These are phyloP conservation scores for Trissolcus japonicus DNA, from an alignment of 2,888 invertebrate species.

Conservation along the genomic window DNA sequence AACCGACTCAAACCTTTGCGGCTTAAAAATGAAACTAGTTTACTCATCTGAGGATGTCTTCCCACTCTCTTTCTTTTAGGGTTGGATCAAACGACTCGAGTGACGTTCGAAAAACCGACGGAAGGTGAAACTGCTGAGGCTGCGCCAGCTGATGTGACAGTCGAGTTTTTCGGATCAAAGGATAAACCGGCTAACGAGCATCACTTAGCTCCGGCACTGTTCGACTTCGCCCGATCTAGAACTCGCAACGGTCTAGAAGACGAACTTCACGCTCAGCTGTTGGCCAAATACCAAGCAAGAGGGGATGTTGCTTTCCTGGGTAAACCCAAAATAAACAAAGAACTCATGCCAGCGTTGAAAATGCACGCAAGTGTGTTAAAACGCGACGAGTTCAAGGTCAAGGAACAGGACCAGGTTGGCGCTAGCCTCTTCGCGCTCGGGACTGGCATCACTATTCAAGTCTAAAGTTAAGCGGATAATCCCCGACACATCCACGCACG, in stretches of 20 bases:
- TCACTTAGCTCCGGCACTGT: neutral
- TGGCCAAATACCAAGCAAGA: neutral
- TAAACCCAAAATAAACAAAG: neutral
- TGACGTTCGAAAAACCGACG: neutral
- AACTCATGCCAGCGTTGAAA: constrained; percentile 1
- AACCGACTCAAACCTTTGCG: constrained; percentile 8
- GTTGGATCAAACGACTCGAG: neutral
- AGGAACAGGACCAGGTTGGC: neutral
- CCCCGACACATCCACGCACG: neutral
- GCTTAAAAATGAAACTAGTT: neutral
- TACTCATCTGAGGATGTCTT: neutral
- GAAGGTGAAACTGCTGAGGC: neutral
- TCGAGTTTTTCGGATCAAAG: neutral
- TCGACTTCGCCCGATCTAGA: neutral
- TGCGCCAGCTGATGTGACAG: neutral
- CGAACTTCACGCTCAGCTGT: neutral
- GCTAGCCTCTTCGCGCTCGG: neutral
- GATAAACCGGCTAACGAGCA: neutral
- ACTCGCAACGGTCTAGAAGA: neutral
- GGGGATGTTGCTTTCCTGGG: neutral
- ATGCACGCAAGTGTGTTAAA: neutral
- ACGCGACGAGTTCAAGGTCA: neutral
- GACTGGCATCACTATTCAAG: neutral
- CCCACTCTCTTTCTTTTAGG: neutral
- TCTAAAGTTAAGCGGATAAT: neutral